These are phyloP conservation scores for Cremastobaeus sp. DNA, from an alignment of 2,888 invertebrate species.

Conservation along the genomic window DNA sequence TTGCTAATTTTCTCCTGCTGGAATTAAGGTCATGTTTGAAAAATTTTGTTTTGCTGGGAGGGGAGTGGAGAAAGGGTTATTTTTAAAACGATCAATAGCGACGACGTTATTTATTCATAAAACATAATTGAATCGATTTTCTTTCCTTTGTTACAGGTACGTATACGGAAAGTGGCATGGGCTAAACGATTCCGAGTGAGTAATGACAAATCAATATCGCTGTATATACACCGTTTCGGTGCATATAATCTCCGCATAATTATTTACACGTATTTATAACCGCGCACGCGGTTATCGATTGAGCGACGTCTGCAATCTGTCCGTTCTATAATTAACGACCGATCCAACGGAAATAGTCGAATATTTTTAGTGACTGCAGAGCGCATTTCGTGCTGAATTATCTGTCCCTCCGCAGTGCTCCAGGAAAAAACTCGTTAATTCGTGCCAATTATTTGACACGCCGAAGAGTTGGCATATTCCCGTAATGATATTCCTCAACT, in stretches of 20 bases:
- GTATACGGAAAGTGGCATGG: slow-evolving; percentile 10
- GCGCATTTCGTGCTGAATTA: slow-evolving; percentile 3
- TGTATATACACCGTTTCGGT: background rate
- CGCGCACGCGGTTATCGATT: slow-evolving; percentile 10
- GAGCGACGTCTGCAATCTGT: slow-evolving; percentile 13
- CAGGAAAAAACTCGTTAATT: no score
- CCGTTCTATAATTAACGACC: slow-evolving; percentile 16
- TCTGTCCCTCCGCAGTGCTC: no score
- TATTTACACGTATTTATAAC: slow-evolving; percentile 27
- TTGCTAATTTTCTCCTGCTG: background rate
- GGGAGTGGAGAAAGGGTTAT: background rate
- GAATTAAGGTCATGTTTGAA: background rate
- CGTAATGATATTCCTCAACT: no score
- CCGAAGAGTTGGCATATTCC: no score
- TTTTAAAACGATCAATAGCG: background rate
- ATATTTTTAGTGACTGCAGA: slow-evolving; percentile 8
- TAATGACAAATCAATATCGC: slow-evolving; percentile 36
- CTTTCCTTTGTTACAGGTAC: slow-evolving; percentile 27
- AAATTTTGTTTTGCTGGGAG: no score
- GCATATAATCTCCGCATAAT: background rate
- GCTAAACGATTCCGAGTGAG: slow-evolving; percentile 19
- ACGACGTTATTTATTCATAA: no score
- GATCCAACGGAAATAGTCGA: slow-evolving; percentile 11
- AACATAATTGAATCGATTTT: slow-evolving; percentile 3
- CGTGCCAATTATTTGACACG: no score